phyloP scores from a whole-genome alignment of 2,797 vertebrate species.

The Sebastes iracundus region DNA sequence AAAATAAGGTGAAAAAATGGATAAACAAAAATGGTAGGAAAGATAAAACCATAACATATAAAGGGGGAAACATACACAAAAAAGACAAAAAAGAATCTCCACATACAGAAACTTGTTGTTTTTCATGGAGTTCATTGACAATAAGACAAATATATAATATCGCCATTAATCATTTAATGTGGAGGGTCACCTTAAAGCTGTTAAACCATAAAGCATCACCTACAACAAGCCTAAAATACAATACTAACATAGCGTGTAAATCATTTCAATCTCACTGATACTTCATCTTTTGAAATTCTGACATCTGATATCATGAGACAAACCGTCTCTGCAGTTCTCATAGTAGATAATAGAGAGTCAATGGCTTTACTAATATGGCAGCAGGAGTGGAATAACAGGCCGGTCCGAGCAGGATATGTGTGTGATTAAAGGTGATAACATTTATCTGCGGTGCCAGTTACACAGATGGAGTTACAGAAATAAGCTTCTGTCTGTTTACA shows the following conservation, averaged over 20 bases:
- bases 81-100: not conserved
- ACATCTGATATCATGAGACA: slow-evolving; percentile 1
- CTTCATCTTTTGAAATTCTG: not conserved
- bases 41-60: not conserved
- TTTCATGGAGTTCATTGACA: not conserved
- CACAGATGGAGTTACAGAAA: slow-evolving; percentile 50
- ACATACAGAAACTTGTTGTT: not conserved
- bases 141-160: not conserved
- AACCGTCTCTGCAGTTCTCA: not conserved
- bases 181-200: not conserved
- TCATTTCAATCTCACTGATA: not conserved
- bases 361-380: not conserved
- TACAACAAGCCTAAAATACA: not conserved
- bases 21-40: not conserved
- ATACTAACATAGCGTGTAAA: not conserved
- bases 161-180: not conserved
- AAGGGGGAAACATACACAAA: not conserved
- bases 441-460: slow-evolving; percentile 34
- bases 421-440: slow-evolving; percentile 47
- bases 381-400: slow-evolving; percentile 38
- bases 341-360: not conserved
- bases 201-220: not conserved
- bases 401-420: slow-evolving; percentile 23
- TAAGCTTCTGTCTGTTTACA: slow-evolving; percentile 22
- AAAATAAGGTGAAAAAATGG: not conserved